These are phyloP conservation scores for Drosophila percnosoma DNA, from an alignment of 2,888 invertebrate species.

Conservation along the genomic window DNA sequence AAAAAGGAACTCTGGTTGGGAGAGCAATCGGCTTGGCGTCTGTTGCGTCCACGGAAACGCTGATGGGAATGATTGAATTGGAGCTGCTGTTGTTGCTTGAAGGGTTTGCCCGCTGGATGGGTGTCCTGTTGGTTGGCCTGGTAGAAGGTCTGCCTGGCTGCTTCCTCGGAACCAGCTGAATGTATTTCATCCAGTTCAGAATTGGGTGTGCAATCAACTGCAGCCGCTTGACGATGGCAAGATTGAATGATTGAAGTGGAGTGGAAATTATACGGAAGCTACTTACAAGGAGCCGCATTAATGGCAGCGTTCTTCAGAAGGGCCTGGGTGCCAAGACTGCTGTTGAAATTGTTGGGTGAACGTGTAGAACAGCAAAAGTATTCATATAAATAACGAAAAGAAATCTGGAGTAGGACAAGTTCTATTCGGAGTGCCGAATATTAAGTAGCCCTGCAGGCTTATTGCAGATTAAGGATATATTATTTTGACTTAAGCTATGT, in stretches of 20 bases:
- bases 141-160: conserved; percentile 26
- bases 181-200: conserved; percentile 32
- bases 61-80: conserved; percentile 61
- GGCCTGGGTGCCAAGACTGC: conserved; percentile 49
- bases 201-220: conserved; percentile 68
- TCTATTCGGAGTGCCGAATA: not conserved
- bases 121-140: conserved; percentile 15
- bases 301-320: conserved; percentile 49
- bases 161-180: conserved; percentile 32
- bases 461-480: not conserved
- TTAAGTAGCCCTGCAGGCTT: not conserved
- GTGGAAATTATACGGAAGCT: not conserved
- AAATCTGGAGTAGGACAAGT: not conserved
- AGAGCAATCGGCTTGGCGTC: conserved; percentile 53
- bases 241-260: not conserved
- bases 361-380: conserved; percentile 50
- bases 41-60: conserved; percentile 73
- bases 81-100: conserved; percentile 46
- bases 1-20: not conserved
- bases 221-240: not conserved
- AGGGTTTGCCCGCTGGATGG: conserved; percentile 20
- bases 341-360: conserved; percentile 72
- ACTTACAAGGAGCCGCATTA: conserved; percentile 49
- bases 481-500: not conserved
- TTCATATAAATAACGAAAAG: not conserved